Percentiles rank a stretch among this genome's conserved stretches.
Evolutionary conservation across 2,888 invertebrate species (phyloP).

Genomic region (Taenaris catops): DNA sequence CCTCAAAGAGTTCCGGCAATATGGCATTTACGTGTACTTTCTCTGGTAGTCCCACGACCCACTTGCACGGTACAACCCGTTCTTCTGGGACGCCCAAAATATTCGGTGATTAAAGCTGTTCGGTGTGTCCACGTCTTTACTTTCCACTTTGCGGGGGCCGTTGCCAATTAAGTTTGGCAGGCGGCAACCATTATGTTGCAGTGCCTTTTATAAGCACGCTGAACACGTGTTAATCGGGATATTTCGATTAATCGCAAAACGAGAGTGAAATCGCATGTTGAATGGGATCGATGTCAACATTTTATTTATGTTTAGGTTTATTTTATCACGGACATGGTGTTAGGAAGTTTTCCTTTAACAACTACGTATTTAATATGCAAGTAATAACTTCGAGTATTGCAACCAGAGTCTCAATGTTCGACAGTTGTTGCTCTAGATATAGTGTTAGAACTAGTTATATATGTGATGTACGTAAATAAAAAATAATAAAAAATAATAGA

Average conservation of each 20-base stretch:
- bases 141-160: conserved; percentile 51
- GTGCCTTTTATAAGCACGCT: conserved; percentile 15
- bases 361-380: no score
- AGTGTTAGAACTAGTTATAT: no score
- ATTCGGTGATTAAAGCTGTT: conserved; percentile 62
- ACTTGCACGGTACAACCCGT: conserved; percentile 54
- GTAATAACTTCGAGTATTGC: no score
- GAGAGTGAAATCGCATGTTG: conserved; percentile 13
- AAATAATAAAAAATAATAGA: no score
- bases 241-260: conserved; percentile 18
- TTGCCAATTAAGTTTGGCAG: conserved; percentile 45
- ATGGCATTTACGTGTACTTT: conserved; percentile 47
- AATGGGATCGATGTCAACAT: conserved; percentile 13
- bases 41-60: conserved; percentile 68
- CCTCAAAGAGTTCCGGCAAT: conserved; percentile 55
- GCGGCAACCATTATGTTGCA: conserved; percentile 18
- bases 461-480: no score
- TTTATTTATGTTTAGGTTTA: no score
- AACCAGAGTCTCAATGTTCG: no score
- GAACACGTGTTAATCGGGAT: conserved; percentile 20
- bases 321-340: no score
- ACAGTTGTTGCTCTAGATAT: no score
- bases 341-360: no score
- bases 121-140: conserved; percentile 51
- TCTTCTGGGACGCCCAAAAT: conserved; percentile 69